Evolutionary conservation across 2,888 invertebrate genomes (phyloP), one percentile per base, ranked within the genome.

Genomic region (Aphidoletes aphidimyza): DNA sequence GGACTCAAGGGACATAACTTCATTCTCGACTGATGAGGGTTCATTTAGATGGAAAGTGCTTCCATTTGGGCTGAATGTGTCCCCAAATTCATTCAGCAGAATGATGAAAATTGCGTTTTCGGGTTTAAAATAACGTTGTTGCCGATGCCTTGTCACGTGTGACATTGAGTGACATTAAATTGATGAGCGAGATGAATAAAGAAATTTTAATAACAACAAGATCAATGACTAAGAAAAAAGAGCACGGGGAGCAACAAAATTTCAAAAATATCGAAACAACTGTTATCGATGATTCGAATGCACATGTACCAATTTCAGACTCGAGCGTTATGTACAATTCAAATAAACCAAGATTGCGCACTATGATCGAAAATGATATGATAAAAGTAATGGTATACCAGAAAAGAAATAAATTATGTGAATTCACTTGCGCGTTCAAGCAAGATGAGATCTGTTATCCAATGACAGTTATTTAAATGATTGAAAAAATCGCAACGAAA

Each of bases 31-130:
- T 19, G 69, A 86, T 69, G 9, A 59, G 11, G 87, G 86, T 14
- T 85, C 85, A 45, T 87, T 84, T 85, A 84, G 86, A 86, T 87
- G 86, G 69, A 86, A 85, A 30, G 84, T 86, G 84, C 84, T 87
- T 14, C 87, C 87, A 14, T 87, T 87, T 85, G 87, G 87, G 3
- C 84, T 87, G 22, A 86, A 86, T 17, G 85, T 87, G 9, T 85
- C 85, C 45, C 86, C 86, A 1, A 86, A 85, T 42, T 86, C 86
- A 59, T 88, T 88, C 84, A 86, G 86, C 59, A 36, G 87, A 83
- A 87, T 87, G 86, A 87, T 88, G 87, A 84, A 86, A 3, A 86
- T 87, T 6, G 86, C 87, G 19, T 87, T 87, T 85, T 85, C 87
- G 14, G 86, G 86, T 11, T 19, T 86, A 59, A 54, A n/a, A 54